These are phyloP conservation scores for Malurus melanocephalus DNA, from an alignment of 2,113 vertebrate genomes.

Conservation along the genomic window DNA sequence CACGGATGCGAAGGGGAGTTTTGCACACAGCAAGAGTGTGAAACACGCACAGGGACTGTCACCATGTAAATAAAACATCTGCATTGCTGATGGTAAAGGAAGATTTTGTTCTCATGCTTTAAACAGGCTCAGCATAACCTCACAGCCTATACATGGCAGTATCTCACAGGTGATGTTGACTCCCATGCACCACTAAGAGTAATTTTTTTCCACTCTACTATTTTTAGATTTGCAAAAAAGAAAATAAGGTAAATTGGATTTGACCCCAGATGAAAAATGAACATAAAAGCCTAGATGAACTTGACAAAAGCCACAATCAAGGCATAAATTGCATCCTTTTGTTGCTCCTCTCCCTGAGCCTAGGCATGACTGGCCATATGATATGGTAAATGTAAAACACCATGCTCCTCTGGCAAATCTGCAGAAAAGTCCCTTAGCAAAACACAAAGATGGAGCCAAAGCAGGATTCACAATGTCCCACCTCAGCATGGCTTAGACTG, in stretches of 20 bases:
- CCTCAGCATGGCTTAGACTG: neutral
- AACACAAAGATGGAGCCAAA: neutral
- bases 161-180: neutral
- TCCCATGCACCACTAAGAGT: neutral
- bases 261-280: conserved; percentile 37
- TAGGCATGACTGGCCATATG: conserved; percentile 6
- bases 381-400: neutral
- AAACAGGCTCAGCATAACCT: neutral
- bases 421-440: neutral
- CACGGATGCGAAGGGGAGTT: neutral
- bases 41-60: conserved; percentile 11
- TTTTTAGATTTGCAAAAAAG: conserved; percentile 45
- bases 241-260: conserved; percentile 54
- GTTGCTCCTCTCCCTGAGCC: neutral
- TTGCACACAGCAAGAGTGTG: conserved; percentile 2
- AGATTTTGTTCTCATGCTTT: neutral
- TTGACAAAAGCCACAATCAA: conserved; percentile 59
- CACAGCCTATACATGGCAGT: neutral
- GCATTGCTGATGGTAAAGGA: conserved; percentile 2
- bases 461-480: neutral
- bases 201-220: conserved; percentile 18
- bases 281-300: conserved; percentile 27
- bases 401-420: neutral
- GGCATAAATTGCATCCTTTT: conserved; percentile 46
- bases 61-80: conserved; percentile 26